Base-by-base conservation (phyloP, 2,797 vertebrate species). In the Lindbergichthys nudifrons region DNA sequence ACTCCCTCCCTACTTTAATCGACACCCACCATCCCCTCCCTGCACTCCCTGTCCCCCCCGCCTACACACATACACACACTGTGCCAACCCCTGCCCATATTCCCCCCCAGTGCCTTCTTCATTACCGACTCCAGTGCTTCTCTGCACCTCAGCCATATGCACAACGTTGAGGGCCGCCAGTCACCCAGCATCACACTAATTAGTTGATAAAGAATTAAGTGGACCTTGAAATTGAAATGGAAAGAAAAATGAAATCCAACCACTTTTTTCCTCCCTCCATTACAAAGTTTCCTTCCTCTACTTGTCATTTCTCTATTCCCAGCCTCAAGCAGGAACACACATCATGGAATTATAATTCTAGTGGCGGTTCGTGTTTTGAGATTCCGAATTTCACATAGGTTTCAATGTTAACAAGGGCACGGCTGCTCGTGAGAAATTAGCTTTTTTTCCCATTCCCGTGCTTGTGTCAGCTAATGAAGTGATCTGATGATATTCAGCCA, bases 211-310 rank as follows among this genome's bases (percentile, higher is more conserved):
- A 93, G 96, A 97, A 97, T 97, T 96, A 97, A 98, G 97, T 92
- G 82, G 96, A 98, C 96, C 97, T 98, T 98, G 97, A 98, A 98
- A 98, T 98, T 98, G 96, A 96, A 97, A 97, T 96, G 96, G 96
- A 93, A 90, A 85, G 86, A 90, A 93, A 93, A 92, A 92, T 89
- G 85, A 93, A 94, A 94, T 93, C 87, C 86, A 91, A 85, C 90
- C 87, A 88, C 85, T 85, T 91, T 90, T 45, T 85, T 68, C 75
- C 72, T 85, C 85, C 82, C 79, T 87, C 81, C 65, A 62, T 84
- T 78, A 73, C 81, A 87, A 89, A 89, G 80, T 87, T 86, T 58
- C 67, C 65, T 68, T 85, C 73, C 82, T 83, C 56, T 68, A 59
- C 67, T 56, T 83, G 58, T 81, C 75, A 83, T 80, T 83, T 71